Evolutionary conservation across 2,113 vertebrate species (phyloP).

Genomic region (Laticauda laticaudata): DNA sequence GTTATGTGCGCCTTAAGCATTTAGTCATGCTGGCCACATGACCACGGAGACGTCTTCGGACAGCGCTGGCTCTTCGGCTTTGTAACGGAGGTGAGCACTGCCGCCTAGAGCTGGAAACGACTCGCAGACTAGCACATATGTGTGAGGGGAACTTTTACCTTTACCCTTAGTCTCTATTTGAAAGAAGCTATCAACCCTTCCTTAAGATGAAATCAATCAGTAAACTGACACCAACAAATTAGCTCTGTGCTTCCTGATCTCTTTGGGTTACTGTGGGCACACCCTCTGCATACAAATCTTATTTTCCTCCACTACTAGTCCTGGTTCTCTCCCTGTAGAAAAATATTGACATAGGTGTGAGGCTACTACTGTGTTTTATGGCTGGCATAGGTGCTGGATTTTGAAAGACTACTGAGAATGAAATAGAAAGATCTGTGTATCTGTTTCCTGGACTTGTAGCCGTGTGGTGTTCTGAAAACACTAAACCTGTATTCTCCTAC

Average conservation of each 20-base stretch:
- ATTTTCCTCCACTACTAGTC: neutral
- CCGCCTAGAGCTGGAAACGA: too few species aligned
- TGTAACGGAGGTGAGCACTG: too few species aligned
- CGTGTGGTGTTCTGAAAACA: neutral
- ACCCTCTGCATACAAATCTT: neutral
- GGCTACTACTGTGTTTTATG: neutral
- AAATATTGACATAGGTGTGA: neutral
- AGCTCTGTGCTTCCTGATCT: neutral
- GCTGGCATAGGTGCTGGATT: neutral
- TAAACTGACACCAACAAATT: neutral
- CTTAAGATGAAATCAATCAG: neutral
- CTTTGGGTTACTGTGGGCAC: neutral
- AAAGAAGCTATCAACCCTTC: neutral
- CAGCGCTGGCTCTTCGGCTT: too few species aligned
- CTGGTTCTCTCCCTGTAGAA: neutral
- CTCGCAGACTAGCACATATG: too few species aligned
- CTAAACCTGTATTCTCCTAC: neutral
- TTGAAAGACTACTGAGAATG: neutral
- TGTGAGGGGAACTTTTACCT: neutral
- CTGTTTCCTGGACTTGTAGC: neutral
- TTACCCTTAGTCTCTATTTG: neutral
- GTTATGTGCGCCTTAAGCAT: rapidly evolving
- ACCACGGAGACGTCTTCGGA: too few species aligned
- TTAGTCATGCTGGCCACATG: too few species aligned
- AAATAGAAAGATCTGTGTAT: neutral